Base-by-base conservation (phyloP, 2,113 vertebrate genomes). In the Megaceryle maxima region DNA sequence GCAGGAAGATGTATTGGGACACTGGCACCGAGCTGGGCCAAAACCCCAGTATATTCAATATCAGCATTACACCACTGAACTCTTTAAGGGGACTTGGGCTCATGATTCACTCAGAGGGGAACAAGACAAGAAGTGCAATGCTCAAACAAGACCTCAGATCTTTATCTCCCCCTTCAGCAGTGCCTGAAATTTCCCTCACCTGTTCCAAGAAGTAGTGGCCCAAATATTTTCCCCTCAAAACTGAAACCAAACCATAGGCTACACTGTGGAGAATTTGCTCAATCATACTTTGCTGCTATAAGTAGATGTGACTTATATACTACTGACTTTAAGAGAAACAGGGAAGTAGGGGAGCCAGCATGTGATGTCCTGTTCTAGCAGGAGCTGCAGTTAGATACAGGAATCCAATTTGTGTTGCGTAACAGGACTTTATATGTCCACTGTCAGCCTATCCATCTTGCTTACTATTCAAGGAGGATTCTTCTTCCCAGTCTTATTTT, bases 271-370 rank as follows among this genome's bases (percentile, higher is more conserved):
- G 72, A 81, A 89, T 79, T 72, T 73, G 41, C 68, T 87, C 89
- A 53, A 31, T 63, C 31, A 28, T 11, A 74, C n/a, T 96, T 77
- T 41, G 51, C 60, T 88, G 77, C 68, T 60, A 11, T 56, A 64
- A 87, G 87, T 35, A 72, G 55, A 83, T 67, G 28, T 22, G 21
- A 87, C 16, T 67, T 81, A 16, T 20, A 24, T 66, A 70, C 62
- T 76, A 82, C 33, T 76, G 67, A 86, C 68, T 90, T 55, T 19
- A 86, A 92, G 17, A 92, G 85, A 91, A 95, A 97, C 43, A 66
- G 66, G 88, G 95, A 97, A 97, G 93, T 92, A 29, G 16, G 21
- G 25, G 55, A 62, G 16, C 59, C 73, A 86, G 79, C 92, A 92
- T 50, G 13, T 69, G 76, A 90, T 74, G 60, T 59, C 80, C 55